These are phyloP conservation scores for Megaceryle maxima DNA, from an alignment of 2,113 vertebrate genomes.

Conservation along the genomic window DNA sequence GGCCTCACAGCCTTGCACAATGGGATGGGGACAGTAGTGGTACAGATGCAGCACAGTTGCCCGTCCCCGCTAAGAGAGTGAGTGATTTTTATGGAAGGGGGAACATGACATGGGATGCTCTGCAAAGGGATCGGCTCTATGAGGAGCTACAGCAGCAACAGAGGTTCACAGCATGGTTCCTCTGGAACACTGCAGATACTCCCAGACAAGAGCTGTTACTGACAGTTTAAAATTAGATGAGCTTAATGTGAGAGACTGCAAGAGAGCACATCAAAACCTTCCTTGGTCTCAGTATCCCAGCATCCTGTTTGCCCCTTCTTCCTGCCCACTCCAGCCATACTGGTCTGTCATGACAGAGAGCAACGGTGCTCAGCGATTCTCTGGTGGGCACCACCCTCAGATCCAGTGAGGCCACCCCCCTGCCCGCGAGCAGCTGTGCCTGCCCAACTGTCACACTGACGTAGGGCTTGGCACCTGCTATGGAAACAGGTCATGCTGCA, in stretches of 20 bases:
- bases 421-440: neutral
- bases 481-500: neutral
- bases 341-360: fast-evolving
- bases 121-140: neutral
- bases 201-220: neutral
- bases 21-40: fast-evolving
- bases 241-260: neutral
- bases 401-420: neutral
- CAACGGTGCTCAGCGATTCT: neutral
- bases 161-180: neutral
- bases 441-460: neutral
- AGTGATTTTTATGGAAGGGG: neutral
- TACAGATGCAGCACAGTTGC: no score
- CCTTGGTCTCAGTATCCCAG: neutral
- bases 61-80: fast-evolving
- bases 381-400: neutral
- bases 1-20: fast-evolving
- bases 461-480: neutral
- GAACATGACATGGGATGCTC: fast-evolving
- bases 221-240: neutral
- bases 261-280: neutral
- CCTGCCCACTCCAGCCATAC: no score
- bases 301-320: neutral
- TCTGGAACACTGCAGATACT: neutral
- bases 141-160: neutral